Evolutionary conservation across 2,113 vertebrate species (phyloP), one percentile per base, ranked within the genome.

Genomic region (Mola mola): DNA sequence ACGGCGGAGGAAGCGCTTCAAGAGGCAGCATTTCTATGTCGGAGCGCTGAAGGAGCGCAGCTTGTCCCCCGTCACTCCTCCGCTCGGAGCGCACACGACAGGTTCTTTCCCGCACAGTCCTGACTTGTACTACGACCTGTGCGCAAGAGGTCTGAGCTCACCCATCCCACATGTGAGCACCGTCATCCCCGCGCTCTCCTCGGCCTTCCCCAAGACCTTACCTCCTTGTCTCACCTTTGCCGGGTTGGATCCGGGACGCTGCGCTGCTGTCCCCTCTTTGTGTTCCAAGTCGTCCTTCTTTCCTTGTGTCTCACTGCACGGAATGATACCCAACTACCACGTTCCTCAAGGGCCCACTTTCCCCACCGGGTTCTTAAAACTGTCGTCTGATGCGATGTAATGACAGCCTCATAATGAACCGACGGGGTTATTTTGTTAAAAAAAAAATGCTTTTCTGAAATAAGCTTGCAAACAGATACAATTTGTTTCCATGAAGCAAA

Each of bases 1-100:
- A 2, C 82, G 92, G 20, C 69, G 91, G 21, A 89, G 92, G 69
- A 93, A 91, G 50, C 89, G 91, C 26, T 93, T 93, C 70, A 93
- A 92, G 59, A 66, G 91, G 29, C 88, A 84, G 8, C 86, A 58
- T n/a, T 71, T 70, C 28, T 67, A 36, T 21, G 17, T 79, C 43
- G 81, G 75, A 4, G 26, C 78, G 6, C 6, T 72, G 42, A 81
- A 79, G 52, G 82, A 73, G 60, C 63, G 64, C 41, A 42, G 62
- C 31, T 41, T 66, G 16, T 0, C 51, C 19, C 81, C 87, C 0
- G 69, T 47, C 1, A 68, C 66, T 5, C 62, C 72, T 8, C 37
- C 63, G 9, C 75, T 80, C 50, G 81, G 86, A 25, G 59, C 82
- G 15, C 85, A 83, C 63, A 48, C 74, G 31, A 11, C 78, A 33